Evolutionary conservation across 1,140 invertebrate species (phyloP), one percentile per base, ranked within the genome.

Genomic region (Tetragnatha versicolor): DNA sequence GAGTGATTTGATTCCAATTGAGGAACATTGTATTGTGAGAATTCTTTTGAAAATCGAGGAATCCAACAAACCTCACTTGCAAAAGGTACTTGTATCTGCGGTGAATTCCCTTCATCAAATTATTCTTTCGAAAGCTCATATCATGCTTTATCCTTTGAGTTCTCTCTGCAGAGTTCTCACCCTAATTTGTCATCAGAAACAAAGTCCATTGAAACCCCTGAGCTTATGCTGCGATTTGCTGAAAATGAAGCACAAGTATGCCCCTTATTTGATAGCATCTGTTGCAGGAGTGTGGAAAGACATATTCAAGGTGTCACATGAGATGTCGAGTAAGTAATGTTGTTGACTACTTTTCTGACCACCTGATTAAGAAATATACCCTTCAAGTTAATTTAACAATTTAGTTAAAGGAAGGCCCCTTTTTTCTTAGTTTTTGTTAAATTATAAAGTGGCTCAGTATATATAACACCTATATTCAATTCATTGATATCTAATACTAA

Each of bases 201-300:
- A 33, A 22, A 9, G 33, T 29, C 22, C 27, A 25, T 5, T 17
- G 2, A 27, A 31, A 29, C 20, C 55, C 10, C 10, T 60, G 12
- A 12, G 27, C 6, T 60, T 60, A 31, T 60, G 55, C n/a, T 7
- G 55, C 17, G 55, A 60, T 29, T 33, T 60, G 55, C 33, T 60
- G 27, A 60, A 60, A n/a, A 27, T 27, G 6, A 17, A 31, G 10
- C 55, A 60, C 3, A 33, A 60, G 10, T 60, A 14, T 31, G 55
- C 55, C 27, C 55, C 55, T 14, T 60, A 60, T 29, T 25, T 60
- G 12, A 60, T 60, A 14, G 55, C 55, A 29, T 60, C 55, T 22
- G 27, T 60, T 7, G 55, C 55, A 31, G n/a, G 55, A 31, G 31
- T 60, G n/a, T 60, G 55, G 55, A 60, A 60, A 60, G 55, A 60